Conservation (phyloP, 2,888 invertebrate species). For the Steromphala cineraria region DNA sequence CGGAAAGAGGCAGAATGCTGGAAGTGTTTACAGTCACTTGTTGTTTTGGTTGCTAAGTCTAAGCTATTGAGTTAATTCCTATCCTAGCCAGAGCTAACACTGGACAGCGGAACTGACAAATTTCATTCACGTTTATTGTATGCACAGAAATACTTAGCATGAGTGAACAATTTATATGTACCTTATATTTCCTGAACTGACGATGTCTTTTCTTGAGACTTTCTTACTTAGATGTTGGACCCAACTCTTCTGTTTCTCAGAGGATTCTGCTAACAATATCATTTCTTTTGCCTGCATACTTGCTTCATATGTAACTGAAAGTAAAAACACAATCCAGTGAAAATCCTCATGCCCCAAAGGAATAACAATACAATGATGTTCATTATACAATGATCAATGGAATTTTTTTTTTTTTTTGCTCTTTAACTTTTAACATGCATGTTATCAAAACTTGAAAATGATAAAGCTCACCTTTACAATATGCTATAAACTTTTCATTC, state of each 20-base stretch:
- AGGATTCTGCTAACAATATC: conserved; percentile 88
- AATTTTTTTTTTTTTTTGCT: no score
- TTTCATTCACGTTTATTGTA: no score
- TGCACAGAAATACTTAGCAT: no score
- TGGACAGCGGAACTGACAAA: no score
- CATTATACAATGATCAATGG: no score
- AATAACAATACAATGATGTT: no score
- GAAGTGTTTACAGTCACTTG: no score
- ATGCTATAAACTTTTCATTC: conserved; percentile 89
- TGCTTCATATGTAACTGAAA: conserved; percentile 87
- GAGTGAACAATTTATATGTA: conserved; percentile 31
- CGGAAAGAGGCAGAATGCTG: no score
- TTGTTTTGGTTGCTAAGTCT: no score
- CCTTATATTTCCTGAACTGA: conserved; percentile 65
- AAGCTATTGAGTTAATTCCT: no score
- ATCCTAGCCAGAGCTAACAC: no score
- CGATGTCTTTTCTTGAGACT: conserved; percentile 85
- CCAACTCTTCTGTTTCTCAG: conserved; percentile 94
- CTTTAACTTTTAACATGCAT: neutral
- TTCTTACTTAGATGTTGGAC: conserved; percentile 92
- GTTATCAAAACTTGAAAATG: neutral
- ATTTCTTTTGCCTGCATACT: conserved; percentile 93
- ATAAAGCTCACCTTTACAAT: conserved; percentile 83
- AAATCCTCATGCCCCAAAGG: neutral
- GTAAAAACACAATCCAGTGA: neutral